phyloP scores from a whole-genome alignment of 2,888 invertebrate species.

The Caenorhabditis drosophilae region DNA sequence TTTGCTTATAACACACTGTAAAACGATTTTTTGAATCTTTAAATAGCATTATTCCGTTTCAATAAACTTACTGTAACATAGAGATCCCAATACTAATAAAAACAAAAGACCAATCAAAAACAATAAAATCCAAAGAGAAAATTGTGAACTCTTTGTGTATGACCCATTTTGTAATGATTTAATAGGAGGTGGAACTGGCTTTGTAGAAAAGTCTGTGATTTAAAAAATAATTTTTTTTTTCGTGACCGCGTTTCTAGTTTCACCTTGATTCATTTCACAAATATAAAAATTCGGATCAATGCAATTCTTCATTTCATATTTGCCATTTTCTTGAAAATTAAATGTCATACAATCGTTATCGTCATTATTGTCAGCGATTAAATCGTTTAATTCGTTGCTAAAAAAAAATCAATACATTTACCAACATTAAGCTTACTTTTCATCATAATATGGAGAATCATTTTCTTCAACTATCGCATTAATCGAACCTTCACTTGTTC shows the following conservation, averaged over 20 bases:
- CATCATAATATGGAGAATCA: too few relatives aligned
- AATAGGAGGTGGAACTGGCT: slow-evolving; percentile 1
- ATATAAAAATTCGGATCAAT: slow-evolving; percentile 8
- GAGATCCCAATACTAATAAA: slow-evolving; percentile 10
- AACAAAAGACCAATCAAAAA: slow-evolving; percentile 26
- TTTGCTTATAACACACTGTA: slow-evolving; percentile 34
- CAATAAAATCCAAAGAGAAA: slow-evolving; percentile 16
- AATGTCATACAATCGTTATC: slow-evolving; percentile 29
- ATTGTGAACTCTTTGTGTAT: neutral
- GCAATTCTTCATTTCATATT: slow-evolving; percentile 20
- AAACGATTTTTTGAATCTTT: neutral
- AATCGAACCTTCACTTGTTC: neutral
- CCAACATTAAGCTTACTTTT: neutral
- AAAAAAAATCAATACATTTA: slow-evolving; percentile 2
- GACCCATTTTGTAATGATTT: slow-evolving; percentile 14
- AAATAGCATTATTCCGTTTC: neutral
- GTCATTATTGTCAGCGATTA: slow-evolving; percentile 24
- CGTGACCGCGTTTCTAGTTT: too few relatives aligned
- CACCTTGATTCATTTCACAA: slow-evolving; percentile 30
- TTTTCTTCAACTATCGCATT: too few relatives aligned
- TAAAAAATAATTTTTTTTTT: neutral
- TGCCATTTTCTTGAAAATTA: slow-evolving; percentile 9
- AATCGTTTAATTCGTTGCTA: neutral
- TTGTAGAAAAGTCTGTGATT: neutral
- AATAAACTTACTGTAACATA: slow-evolving; percentile 27